These are phyloP conservation scores for Drosophila bipectinata DNA, from an alignment of 1,140 invertebrate genomes.

Conservation along the genomic window DNA sequence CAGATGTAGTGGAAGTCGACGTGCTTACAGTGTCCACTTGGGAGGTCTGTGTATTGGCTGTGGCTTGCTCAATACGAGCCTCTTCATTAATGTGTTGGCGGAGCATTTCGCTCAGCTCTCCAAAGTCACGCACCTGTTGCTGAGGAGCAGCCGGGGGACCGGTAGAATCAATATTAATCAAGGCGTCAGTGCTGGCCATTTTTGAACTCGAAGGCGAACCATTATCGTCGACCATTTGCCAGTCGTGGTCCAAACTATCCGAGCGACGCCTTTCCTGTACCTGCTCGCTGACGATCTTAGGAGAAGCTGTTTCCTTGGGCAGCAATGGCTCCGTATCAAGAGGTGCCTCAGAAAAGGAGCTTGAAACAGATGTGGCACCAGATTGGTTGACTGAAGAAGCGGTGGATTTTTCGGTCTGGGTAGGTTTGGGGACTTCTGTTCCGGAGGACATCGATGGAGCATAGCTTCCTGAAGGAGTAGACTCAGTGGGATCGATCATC, in stretches of 20 bases:
- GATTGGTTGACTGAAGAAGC: constrained; percentile 5
- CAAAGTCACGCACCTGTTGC: constrained; percentile 43
- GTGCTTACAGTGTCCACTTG: constrained; percentile 65
- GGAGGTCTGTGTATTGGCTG: constrained; percentile 61
- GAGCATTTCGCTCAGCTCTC: constrained; percentile 54
- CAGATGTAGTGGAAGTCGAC: constrained; percentile 55
- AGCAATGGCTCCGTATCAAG: constrained; percentile 24
- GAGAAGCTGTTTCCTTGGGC: neutral
- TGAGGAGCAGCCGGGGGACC: constrained; percentile 15
- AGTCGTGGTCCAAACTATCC: constrained; percentile 68
- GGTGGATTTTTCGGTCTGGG: constrained; percentile 25
- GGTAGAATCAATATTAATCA: constrained; percentile 57
- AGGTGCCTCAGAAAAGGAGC: constrained; percentile 15
- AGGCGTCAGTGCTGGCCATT: constrained; percentile 35
- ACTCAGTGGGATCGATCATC: constrained; percentile 74
- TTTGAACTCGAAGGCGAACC: constrained; percentile 33
- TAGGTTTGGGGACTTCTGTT: constrained; percentile 18
- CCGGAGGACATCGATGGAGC: constrained; percentile 17
- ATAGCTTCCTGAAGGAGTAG: constrained; percentile 1
- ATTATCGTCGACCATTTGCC: constrained; percentile 69
- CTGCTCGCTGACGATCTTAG: neutral
- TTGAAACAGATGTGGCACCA: constrained; percentile 13
- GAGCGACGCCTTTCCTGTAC: constrained; percentile 38
- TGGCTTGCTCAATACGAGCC: constrained; percentile 50
- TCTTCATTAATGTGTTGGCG: constrained; percentile 66